Evolutionary conservation across 2,113 vertebrate species (phyloP).

Genomic region (Nibea coibor): DNA sequence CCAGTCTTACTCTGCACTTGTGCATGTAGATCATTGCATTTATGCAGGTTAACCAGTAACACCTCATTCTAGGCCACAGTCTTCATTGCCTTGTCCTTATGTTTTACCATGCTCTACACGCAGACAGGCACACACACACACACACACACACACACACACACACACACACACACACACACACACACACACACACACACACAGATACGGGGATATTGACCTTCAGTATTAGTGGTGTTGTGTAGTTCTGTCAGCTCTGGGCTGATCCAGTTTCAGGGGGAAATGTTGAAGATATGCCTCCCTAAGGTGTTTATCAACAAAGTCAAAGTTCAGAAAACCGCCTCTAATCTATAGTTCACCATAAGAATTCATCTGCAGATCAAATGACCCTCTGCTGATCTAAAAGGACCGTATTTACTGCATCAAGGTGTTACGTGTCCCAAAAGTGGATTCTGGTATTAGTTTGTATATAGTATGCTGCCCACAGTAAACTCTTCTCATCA

Average conservation of each 20-base stretch:
- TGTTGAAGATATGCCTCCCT: constrained; percentile 27
- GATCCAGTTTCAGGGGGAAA: constrained; percentile 72
- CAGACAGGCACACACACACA: neutral
- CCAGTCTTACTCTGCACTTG: neutral
- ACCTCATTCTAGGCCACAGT: neutral
- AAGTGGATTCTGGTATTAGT: neutral
- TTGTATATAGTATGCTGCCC: neutral
- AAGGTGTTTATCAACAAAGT: constrained; percentile 69
- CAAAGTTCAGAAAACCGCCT: constrained; percentile 71
- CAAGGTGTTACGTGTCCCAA: neutral
- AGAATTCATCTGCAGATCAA: constrained; percentile 28
- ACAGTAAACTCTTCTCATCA: neutral
- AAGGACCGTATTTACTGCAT: neutral
- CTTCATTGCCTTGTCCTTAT: neutral
- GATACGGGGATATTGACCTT: constrained; percentile 56
- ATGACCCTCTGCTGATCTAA: neutral
- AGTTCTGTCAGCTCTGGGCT: constrained; percentile 59
- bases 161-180: neutral
- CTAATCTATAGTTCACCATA: constrained; percentile 21
- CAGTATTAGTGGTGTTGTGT: constrained; percentile 13
- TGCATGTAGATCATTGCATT: neutral
- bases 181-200: constrained; percentile 25
- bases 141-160: neutral
- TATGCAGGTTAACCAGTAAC: constrained; percentile 43
- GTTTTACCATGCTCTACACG: neutral